Evolutionary conservation across 2,888 invertebrate genomes (phyloP), one percentile per base, ranked within the genome.

Genomic region (Arrhopalites spinosus): DNA sequence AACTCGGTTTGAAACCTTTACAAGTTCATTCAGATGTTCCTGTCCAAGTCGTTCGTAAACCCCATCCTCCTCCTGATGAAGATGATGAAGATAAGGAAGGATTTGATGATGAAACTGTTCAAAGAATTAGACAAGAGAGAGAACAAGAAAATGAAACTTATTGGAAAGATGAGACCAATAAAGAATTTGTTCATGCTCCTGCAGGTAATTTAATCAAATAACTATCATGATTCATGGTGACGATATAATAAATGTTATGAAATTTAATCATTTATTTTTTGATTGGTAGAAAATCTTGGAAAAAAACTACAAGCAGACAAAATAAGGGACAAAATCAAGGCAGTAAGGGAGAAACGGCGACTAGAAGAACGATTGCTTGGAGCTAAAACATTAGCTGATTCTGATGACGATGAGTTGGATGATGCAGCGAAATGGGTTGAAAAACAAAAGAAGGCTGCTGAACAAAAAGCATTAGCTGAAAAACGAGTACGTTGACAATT

Each of bases 1-100:
- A 96, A 85, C 89, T 99, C 29, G 98, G 98, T 0, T 87, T 98
- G 47, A 96, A 96, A 84, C 98, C 98, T 0, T 87, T 98, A 2
- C 93, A 96, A 83, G 87, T 92, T 0, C 87, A 88, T 17, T 84
- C 83, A 25, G 83, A 83, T 11, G 81, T 84, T 29, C 86, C 83
- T 84, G 86, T 81, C n/a, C 56, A 63, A 25, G 64, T 59, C 0
- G 78, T 76, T 50, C 75, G 75, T 7, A 72, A 67, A 17, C 66
- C 66, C 50, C 25, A 61, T 1, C 30, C 73, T 17, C 17, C 13
- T 13, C 36, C 30, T 17, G 79, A 81, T 7, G 84, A 84, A 78
- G 84, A 84, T 17, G 81, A 76, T 5, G 80, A 81, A 43, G 88
- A 88, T 81, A 85, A 88, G 81, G 88, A 87, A 75, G 88, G 88